Base-by-base conservation (phyloP, 2,888 invertebrate genomes). In the Drosophila aldrichi region DNA sequence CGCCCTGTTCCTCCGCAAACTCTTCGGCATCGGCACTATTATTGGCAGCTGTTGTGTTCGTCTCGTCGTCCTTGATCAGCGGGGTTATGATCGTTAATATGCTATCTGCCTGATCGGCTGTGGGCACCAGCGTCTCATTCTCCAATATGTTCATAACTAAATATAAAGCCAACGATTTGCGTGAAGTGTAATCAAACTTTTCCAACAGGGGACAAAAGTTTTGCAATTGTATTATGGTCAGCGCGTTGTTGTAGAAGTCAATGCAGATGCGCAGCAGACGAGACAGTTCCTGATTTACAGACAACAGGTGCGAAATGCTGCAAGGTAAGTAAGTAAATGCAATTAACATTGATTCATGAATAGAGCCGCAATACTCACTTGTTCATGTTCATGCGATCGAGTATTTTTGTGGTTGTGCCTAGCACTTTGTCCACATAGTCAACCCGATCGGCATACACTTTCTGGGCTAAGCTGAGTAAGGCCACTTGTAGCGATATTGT, bases 341-440 rank as follows among this genome's bases (percentile, higher is more conserved):
- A 46, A 46, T 57, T 36, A 57, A 36, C 36, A n/a, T 38, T 0
- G 8, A 20, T 48, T 29, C 9, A 29, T 16, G 29, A 29, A 3
- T 10, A 9, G 22, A 14, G 14, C 29, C 2, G 22, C 29, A 14
- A 40, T 2, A 68, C 80, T 90, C 89, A 97, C 97, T 96, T 96
- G 90, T 96, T 96, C 81, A 98, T 95, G 77, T 97, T 96, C 82
- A 98, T 95, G 81, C 98, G 96, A 54, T 96, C 96, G 91, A 99
- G 97, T 80, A 98, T 97, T 91, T 96, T 96, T 73, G 96, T 96
- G 0, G 98, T 98, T 51, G 97, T 97, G 57, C 97, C 96, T 78
- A 99, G 94, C 20, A 99, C 99, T 91, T 98, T 96, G 92, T 99
- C 98, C 3, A 99, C 98, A 91, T 98, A 99, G 92, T 98, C 97